Conservation (phyloP, 2,797 vertebrate species). For the Lindbergichthys nudifrons region DNA sequence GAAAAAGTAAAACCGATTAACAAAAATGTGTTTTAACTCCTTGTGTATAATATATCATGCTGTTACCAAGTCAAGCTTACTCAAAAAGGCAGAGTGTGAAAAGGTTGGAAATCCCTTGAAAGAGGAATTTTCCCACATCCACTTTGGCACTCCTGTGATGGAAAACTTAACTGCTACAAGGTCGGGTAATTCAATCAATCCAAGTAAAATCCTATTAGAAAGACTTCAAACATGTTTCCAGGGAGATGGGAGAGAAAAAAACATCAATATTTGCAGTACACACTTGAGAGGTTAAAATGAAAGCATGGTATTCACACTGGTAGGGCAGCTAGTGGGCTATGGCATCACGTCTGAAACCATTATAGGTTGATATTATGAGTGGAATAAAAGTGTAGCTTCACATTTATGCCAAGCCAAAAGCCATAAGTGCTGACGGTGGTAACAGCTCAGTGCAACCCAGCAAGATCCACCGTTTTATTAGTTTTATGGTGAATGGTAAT, state of each 20-base stretch:
- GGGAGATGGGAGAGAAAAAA: conserved; percentile 64
- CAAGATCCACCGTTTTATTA: conserved; percentile 25
- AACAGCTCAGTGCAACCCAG: conserved; percentile 30
- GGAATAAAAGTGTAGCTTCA: conserved; percentile 71
- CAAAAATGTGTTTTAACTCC: not conserved
- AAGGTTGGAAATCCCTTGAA: conserved; percentile 31
- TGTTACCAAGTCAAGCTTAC: not conserved
- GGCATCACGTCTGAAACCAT: conserved; percentile 56
- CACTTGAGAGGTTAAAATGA: conserved; percentile 74
- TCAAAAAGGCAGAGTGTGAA: conserved; percentile 37
- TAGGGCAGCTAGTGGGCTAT: conserved; percentile 51
- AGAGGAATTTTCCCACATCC: conserved; percentile 56
- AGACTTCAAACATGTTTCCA: conserved; percentile 76
- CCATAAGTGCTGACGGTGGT: conserved; percentile 59
- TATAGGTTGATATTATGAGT: conserved; percentile 70
- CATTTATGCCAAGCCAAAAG: conserved; percentile 52
- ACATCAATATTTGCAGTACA: conserved; percentile 81
- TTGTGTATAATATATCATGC: not conserved
- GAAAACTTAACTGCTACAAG: conserved; percentile 72
- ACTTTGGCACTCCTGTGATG: conserved; percentile 58
- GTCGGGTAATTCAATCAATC: conserved; percentile 73
- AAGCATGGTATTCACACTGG: conserved; percentile 72
- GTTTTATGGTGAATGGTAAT: not conserved
- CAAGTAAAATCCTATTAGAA: conserved; percentile 72
- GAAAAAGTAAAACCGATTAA: not conserved